Evolutionary conservation across 2,113 vertebrate species (phyloP).

Genomic region (Pelodiscus sinensis): DNA sequence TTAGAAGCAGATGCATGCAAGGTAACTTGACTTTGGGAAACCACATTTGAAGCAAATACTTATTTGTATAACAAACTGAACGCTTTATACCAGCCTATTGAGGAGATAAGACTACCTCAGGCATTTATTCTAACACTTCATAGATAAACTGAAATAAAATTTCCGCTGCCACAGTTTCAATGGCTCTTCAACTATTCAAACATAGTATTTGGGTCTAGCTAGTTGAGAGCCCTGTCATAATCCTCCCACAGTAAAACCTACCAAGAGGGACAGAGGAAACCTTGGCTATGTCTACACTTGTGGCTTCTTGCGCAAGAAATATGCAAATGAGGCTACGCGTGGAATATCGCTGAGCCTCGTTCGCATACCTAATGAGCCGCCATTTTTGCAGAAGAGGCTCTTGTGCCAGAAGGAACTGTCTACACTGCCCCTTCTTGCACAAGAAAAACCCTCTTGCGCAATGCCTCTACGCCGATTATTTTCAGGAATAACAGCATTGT

Average conservation of each 20-base stretch:
- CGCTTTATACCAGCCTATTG: slow-evolving; percentile 79
- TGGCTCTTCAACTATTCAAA: slow-evolving; percentile 50
- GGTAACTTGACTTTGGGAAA: slow-evolving; percentile 81
- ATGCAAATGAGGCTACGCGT: no score
- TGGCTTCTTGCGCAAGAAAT: no score
- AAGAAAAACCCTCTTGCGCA: no score
- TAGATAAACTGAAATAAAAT: slow-evolving; percentile 76
- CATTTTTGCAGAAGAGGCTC: no score
- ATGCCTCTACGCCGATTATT: no score
- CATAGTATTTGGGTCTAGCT: slow-evolving; percentile 1
- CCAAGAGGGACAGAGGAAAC: neutral
- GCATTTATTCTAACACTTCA: slow-evolving; percentile 75
- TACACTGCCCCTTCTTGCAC: no score
- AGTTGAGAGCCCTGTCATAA: neutral
- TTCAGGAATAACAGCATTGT: no score
- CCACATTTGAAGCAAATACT: slow-evolving; percentile 83
- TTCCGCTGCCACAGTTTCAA: slow-evolving; percentile 65
- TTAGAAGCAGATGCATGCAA: slow-evolving; percentile 80
- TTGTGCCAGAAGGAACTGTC: no score
- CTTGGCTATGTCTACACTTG: no score
- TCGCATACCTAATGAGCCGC: no score
- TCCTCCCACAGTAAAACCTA: slow-evolving; percentile 16
- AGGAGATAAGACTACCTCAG: slow-evolving; percentile 79
- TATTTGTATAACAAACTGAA: slow-evolving; percentile 82
- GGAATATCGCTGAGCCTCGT: no score